A percentile compares a stretch with the other conserved stretches of the same genome.
phyloP scores from a whole-genome alignment of 2,888 invertebrate genomes.

The Drosophila stalkeri region DNA sequence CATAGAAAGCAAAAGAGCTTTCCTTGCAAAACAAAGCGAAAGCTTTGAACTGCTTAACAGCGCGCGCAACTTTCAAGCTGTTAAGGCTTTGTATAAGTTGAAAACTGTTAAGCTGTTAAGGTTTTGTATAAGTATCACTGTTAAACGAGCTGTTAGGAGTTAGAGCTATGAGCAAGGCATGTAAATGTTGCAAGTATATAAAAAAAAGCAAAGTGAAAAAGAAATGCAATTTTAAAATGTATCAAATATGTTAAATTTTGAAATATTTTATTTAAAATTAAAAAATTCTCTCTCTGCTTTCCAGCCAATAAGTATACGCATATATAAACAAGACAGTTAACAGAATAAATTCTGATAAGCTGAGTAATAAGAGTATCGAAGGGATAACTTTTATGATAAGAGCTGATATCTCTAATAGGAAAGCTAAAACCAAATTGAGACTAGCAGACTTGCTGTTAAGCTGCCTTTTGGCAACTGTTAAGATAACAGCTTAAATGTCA shows the following conservation, averaged over 20 bases:
- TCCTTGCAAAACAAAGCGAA: neutral
- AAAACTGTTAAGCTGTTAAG: neutral
- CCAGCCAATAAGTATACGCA: too few species aligned
- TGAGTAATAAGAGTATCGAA: too few species aligned
- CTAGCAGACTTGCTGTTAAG: neutral
- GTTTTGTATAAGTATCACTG: neutral
- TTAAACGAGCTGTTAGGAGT: neutral
- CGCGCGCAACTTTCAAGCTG: constrained; percentile 8
- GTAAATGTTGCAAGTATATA: neutral
- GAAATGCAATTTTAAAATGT: neutral
- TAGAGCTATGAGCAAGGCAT: neutral
- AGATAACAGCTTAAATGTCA: neutral
- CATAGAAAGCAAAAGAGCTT: constrained; percentile 28
- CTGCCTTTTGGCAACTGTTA: neutral
- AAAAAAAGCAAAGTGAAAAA: neutral
- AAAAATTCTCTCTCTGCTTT: too few species aligned
- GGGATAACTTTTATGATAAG: neutral
- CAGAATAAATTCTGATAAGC: neutral
- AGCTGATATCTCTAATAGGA: neutral
- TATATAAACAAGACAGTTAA: neutral
- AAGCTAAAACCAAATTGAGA: neutral
- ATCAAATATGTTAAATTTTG: neutral
- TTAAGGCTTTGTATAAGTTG: neutral
- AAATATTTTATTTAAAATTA: too few species aligned
- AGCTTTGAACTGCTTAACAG: constrained; percentile 29